These are phyloP conservation scores for Schizaphis graminum DNA, from an alignment of 2,888 invertebrate species.

Conservation along the genomic window DNA sequence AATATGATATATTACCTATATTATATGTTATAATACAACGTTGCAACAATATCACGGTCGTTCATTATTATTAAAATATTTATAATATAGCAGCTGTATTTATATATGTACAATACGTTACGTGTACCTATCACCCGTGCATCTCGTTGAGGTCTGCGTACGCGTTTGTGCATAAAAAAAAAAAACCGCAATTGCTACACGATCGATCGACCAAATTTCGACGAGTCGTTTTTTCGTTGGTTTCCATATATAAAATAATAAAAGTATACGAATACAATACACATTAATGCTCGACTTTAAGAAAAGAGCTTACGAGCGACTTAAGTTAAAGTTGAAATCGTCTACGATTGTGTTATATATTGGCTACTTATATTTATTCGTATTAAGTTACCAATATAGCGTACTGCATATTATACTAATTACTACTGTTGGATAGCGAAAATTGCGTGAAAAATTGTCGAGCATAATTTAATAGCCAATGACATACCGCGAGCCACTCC, in stretches of 20 bases:
- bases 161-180: not conserved
- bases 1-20: not conserved
- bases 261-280: too few relatives aligned
- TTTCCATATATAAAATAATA: not conserved
- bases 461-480: too few relatives aligned
- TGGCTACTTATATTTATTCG: too few relatives aligned
- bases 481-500: too few relatives aligned
- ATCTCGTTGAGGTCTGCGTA: not conserved
- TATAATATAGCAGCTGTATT: not conserved
- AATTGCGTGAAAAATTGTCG: too few relatives aligned
- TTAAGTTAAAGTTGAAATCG: too few relatives aligned
- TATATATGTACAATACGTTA: not conserved
- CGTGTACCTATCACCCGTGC: not conserved
- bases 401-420: too few relatives aligned
- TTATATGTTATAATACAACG: not conserved
- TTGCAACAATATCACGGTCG: not conserved
- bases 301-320: too few relatives aligned
- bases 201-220: not conserved
- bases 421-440: too few relatives aligned
- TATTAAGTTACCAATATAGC: too few relatives aligned
- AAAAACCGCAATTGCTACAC: not conserved
- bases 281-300: too few relatives aligned
- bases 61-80: constrained; percentile 8
- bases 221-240: not conserved
- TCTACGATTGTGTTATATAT: too few relatives aligned